Conservation (phyloP, 2,797 vertebrate species). For the Eulemur mongoz region DNA sequence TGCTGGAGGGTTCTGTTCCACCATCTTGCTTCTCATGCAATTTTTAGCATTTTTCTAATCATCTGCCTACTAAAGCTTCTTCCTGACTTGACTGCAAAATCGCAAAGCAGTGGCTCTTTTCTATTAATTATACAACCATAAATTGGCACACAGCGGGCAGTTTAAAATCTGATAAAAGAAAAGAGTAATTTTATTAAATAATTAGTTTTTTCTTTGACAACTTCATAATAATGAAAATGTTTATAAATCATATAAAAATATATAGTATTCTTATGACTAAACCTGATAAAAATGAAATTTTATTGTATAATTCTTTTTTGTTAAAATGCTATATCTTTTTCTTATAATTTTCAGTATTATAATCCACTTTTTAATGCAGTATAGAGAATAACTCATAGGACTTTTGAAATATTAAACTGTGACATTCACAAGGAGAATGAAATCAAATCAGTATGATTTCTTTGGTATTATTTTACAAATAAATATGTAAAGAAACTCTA, state of each 20-base stretch:
- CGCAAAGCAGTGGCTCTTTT: background rate
- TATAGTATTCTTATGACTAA: background rate
- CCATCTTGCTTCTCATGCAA: background rate
- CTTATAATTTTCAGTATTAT: background rate
- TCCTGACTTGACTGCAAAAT: background rate
- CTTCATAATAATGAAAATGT: background rate
- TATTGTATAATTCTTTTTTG: background rate
- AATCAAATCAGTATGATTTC: background rate
- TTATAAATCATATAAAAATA: background rate
- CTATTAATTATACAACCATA: background rate
- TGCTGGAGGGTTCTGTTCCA: background rate
- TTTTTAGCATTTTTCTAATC: background rate
- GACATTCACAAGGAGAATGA: slow-evolving; percentile 30
- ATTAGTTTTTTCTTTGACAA: background rate
- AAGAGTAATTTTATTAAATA: background rate
- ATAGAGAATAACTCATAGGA: background rate
- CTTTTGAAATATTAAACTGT: slow-evolving; percentile 26
- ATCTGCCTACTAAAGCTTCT: background rate
- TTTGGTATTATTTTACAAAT: slow-evolving; percentile 22
- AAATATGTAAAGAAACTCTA: background rate
- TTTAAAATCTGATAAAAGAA: background rate
- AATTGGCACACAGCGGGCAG: background rate
- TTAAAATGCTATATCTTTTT: background rate
- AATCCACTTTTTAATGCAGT: background rate
- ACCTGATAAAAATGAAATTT: background rate